Base-by-base conservation (phyloP, 1,140 invertebrate genomes). In the Zaprionus lachaisei region DNA sequence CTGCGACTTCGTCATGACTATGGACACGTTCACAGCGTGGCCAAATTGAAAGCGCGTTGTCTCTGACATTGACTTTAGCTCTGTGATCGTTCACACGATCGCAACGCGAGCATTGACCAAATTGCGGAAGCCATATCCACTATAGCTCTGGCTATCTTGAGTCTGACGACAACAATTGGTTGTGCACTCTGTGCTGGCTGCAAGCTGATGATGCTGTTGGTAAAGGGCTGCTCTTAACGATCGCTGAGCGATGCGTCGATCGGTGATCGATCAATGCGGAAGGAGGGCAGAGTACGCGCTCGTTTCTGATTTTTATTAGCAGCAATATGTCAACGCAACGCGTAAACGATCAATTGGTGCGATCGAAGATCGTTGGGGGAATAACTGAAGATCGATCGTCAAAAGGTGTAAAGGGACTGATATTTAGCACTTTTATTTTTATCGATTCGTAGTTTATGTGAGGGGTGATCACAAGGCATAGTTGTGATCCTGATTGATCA, bases 401-500 rank as follows among this genome's bases (percentile, higher is more conserved):
- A 34, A 3, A 34, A 34, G 31, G 31, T 34, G 31, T 34, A 34
- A 34, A 34, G 9, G 9, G 3, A 34, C 9, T 34, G 9, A 9
- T 34, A 11, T 34, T 34, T 34, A 34, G 9, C 37, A 15, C 37
- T 11, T 47, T 47, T 3, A 9, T 17, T 17, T 17, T 47, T 47
- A 47, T 47, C 41, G 41, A 47, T 47, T 47, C n/a, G 24, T 15
- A 15, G 7, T 56, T 56, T n/a, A 26, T 28, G 11, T 56, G 15
- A 28, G 26, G 5, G 38, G 38, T 15, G 7, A 15, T 37, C 5
- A 44, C 26, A 72, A 71, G 6, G n/a, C 1, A 7, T 92, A 93
- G 17, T 71, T 74, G 26, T 92, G 74, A 77, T 94, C 94, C 66
- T 94, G 71, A 69, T 95, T 95, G 20, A 95, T 94, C 85, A 95